These are phyloP conservation scores for Solen grandis DNA, from an alignment of 1,140 invertebrate species.

Conservation along the genomic window DNA sequence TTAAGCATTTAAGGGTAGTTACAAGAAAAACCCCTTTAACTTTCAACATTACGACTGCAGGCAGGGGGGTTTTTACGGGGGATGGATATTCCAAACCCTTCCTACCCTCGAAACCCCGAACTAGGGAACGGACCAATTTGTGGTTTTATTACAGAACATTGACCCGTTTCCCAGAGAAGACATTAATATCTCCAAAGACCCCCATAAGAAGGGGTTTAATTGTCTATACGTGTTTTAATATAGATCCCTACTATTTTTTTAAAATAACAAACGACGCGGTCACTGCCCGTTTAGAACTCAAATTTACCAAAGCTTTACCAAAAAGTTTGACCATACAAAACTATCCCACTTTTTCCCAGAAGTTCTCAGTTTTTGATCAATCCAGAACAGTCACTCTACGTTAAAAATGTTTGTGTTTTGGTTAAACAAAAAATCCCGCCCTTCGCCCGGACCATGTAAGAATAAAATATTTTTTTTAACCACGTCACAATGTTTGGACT, in stretches of 20 bases:
- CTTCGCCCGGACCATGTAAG: too few relatives aligned
- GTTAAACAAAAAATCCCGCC: too few relatives aligned
- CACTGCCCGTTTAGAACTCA: neutral
- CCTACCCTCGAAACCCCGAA: slow-evolving; percentile 13
- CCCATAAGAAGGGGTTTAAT: slow-evolving; percentile 6
- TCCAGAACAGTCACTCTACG: too few relatives aligned
- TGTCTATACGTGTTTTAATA: slow-evolving; percentile 3
- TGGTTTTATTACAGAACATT: slow-evolving; percentile 25
- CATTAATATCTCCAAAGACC: neutral
- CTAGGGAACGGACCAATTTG: neutral
- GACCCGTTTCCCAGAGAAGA: neutral
- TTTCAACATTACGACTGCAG: too few relatives aligned
- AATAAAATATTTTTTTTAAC: too few relatives aligned
- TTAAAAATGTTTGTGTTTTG: too few relatives aligned
- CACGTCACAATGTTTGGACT: too few relatives aligned
- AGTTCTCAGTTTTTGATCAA: neutral
- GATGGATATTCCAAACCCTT: slow-evolving; percentile 47
- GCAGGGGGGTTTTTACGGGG: slow-evolving; percentile 31
- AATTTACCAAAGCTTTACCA: slow-evolving; percentile 11
- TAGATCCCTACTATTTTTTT: too few relatives aligned
- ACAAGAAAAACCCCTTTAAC: neutral
- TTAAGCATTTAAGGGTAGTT: slow-evolving; percentile 10
- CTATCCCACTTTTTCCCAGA: slow-evolving; percentile 4
- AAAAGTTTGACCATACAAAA: neutral
- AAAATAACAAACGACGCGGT: neutral